phyloP scores from a whole-genome alignment of 2,888 invertebrate species.

The Dysmachus trigonus region DNA sequence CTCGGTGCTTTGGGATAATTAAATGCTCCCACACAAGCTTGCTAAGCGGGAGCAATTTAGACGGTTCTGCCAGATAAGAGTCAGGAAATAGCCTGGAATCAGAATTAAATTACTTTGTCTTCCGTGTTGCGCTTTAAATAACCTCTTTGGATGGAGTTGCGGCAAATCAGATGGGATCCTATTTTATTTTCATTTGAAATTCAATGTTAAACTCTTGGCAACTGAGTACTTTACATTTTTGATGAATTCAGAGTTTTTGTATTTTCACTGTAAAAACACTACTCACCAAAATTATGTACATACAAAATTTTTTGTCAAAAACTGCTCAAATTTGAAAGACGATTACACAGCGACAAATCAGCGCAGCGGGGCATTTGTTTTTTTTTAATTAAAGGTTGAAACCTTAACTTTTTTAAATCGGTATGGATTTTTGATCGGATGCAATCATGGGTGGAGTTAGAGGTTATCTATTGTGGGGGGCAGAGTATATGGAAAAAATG shows the following conservation, averaged over 20 bases:
- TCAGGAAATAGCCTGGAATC: not conserved
- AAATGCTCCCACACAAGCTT: not conserved
- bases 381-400: too few relatives aligned
- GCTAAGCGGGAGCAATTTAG: not conserved
- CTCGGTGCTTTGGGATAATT: constrained; percentile 16
- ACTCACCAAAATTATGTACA: too few relatives aligned
- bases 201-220: not conserved
- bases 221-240: not conserved
- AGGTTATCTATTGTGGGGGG: too few relatives aligned
- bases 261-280: not conserved
- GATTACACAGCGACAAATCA: too few relatives aligned
- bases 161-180: not conserved
- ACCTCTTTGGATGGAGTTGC: not conserved
- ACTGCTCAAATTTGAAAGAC: too few relatives aligned
- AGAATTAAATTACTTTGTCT: not conserved
- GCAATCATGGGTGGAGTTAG: too few relatives aligned
- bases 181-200: not conserved
- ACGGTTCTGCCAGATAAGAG: not conserved
- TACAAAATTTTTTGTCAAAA: too few relatives aligned
- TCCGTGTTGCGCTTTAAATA: not conserved
- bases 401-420: too few relatives aligned
- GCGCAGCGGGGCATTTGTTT: too few relatives aligned
- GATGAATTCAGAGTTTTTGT: not conserved
- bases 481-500: too few relatives aligned
- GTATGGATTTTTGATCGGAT: too few relatives aligned